Evolutionary conservation across 2,113 vertebrate genomes (phyloP), one percentile per base, ranked within the genome.

Genomic region (Monopterus albus): DNA sequence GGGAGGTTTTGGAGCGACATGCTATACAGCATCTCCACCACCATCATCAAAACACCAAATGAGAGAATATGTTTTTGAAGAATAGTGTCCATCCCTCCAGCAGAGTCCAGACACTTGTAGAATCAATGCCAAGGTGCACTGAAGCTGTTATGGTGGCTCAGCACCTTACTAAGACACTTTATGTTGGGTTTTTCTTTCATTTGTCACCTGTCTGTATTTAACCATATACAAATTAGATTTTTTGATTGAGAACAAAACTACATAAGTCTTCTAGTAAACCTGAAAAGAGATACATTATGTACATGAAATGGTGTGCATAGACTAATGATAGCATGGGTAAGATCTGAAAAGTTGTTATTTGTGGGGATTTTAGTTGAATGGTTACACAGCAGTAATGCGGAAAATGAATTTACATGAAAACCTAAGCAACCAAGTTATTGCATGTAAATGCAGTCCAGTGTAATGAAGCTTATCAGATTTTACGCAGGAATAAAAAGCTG

Each of bases 271-370:
- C 62, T 80, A 72, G 73, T 74, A 79, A 89, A 92, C 88, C 89
- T 88, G 89, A 77, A 81, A 89, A 86, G 75, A 80, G 75, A 86
- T 89, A 88, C 75, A 83, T 35, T 91, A 90, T 90, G 71, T 91
- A 91, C 88, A 91, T 66, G 64, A 58, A 39, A 78, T 74, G 82
- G 80, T 88, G 90, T 86, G 87, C 90, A 90, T 72, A 75, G 79
- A 79, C 66, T 29, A 42, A 72, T 31, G 42, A 61, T 74, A 70
- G 82, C 59, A 40, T 65, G 74, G 60, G 29, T 26, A 7, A 31
- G 51, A 63, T 43, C 26, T 47, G 7, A 33, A 49, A 40, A 21
- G 29, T 5, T 29, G 31, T 17, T 43, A 36, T 33, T 21, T 13
- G n/a, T 31, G 43, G 26, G 56, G 40, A 46, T 29, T 43, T 59